Base-by-base conservation (phyloP, 2,113 vertebrate genomes). In the Poeciliopsis occidentalis region DNA sequence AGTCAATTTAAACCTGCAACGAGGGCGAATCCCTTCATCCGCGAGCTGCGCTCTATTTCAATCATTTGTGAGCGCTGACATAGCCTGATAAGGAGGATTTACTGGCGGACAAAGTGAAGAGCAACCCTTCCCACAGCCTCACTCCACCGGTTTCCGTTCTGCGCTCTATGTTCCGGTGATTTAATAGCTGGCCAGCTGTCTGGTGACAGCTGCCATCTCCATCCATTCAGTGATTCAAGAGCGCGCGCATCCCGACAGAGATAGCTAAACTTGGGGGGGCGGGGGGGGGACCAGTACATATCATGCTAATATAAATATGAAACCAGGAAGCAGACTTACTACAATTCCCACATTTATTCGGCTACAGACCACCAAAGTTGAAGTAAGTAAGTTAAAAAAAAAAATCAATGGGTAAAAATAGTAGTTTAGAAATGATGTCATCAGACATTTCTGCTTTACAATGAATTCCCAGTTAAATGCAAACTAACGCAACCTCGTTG, bases 41-140 rank as follows among this genome's bases (percentile, higher is more conserved):
- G n/a, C 69, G 51, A 65, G 80, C 83, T 77, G 34, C 80, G 72
- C 69, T 71, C 51, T 57, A 57, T 57, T 57, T 57, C 51, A 57
- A 57, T 57, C 51, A 57, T 57, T 57, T 57, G 51, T 57, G 51
- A 57, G 51, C 24, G 51, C 51, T 90, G 89, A 78, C 85, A 76
- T 82, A 76, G 61, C 19, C 79, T 81, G 86, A 91, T 90, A 87
- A 89, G 89, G 87, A 73, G 85, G 77, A 86, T 91, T 88, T 88
- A 87, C 82, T 79, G 31, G 1, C 31, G 67, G 80, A 86, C 76
- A 76, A 85, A 90, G 79, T 84, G 80, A 77, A 77, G 72, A 85
- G 87, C 82, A 75, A 83, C 87, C 79, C 82, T 64, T 89, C 85
- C 76, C 84, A 81, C 82, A 22, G 71, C 78, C 79, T 87, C 72